Evolutionary conservation across 2,888 invertebrate species (phyloP).

Genomic region (Tolmerus cingulatus): DNA sequence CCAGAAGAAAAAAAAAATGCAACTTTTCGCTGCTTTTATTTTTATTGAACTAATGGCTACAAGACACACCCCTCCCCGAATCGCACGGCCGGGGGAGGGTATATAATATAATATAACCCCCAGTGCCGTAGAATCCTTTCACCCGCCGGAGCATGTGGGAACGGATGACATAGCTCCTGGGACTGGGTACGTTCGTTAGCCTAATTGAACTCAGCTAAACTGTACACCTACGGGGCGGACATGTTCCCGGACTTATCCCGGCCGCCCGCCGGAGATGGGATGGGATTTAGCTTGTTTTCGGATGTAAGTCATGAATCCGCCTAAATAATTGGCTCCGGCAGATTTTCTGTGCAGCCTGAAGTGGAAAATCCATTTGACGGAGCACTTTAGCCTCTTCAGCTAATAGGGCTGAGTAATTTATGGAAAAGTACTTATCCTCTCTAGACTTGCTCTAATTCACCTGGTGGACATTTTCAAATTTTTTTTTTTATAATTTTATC

Average conservation of each 20-base stretch:
- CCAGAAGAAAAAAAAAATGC: background rate
- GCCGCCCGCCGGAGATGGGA: background rate
- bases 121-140: background rate
- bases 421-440: background rate
- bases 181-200: background rate
- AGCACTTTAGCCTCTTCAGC: background rate
- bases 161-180: background rate
- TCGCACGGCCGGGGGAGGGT: background rate
- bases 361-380: conserved; percentile 23
- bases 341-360: background rate
- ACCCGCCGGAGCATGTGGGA: background rate
- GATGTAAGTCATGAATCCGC: background rate
- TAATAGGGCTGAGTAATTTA: background rate
- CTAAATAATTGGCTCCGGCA: conserved; percentile 28
- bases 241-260: background rate
- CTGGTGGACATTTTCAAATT: background rate
- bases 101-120: background rate
- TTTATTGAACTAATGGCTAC: conserved; percentile 27
- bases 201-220: conserved; percentile 33
- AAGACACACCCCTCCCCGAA: background rate
- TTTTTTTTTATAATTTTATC: background rate
- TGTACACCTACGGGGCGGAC: background rate
- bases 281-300: background rate
- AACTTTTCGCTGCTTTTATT: background rate
- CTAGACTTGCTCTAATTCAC: background rate